Conservation (phyloP, 1,140 invertebrate genomes). For the Polyergus mexicanus region DNA sequence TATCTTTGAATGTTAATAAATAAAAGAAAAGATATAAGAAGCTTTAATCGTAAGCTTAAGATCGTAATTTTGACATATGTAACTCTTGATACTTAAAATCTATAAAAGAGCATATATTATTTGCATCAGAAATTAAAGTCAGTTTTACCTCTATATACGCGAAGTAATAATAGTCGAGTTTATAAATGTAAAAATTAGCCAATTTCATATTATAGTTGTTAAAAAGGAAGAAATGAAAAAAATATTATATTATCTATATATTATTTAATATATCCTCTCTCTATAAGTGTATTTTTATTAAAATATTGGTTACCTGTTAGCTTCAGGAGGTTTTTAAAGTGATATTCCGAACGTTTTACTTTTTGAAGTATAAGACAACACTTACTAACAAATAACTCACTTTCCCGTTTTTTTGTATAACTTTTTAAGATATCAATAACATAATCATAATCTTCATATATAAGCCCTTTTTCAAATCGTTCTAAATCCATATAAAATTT, state of each 20-base stretch:
- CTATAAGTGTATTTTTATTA: not conserved
- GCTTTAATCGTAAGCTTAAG: not conserved
- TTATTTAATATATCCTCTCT: not conserved
- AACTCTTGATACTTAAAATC: conserved; percentile 15
- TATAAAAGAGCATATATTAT: conserved; percentile 1
- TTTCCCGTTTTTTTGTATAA: conserved; percentile 40
- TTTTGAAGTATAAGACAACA: conserved; percentile 74
- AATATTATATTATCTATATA: conserved; percentile 17
- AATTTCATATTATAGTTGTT: not conserved
- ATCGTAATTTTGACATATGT: not conserved
- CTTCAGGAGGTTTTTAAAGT: conserved; percentile 71
- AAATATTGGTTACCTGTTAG: conserved; percentile 74
- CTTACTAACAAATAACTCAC: conserved; percentile 49
- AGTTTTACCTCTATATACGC: not conserved
- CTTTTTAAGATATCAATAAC: conserved; percentile 71
- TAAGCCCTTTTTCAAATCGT: conserved; percentile 68
- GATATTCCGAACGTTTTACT: conserved; percentile 66
- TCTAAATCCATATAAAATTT: conserved; percentile 70
- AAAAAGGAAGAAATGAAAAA: not conserved
- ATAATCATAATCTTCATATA: conserved; percentile 73
- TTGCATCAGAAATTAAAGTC: conserved; percentile 1
- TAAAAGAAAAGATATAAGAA: not conserved
- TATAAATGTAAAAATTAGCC: not conserved
- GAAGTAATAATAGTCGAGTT: not conserved
- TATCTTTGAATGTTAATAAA: not conserved